These are phyloP conservation scores for Chaenogobius annularis DNA, from an alignment of 2,113 vertebrate genomes.

Conservation along the genomic window DNA sequence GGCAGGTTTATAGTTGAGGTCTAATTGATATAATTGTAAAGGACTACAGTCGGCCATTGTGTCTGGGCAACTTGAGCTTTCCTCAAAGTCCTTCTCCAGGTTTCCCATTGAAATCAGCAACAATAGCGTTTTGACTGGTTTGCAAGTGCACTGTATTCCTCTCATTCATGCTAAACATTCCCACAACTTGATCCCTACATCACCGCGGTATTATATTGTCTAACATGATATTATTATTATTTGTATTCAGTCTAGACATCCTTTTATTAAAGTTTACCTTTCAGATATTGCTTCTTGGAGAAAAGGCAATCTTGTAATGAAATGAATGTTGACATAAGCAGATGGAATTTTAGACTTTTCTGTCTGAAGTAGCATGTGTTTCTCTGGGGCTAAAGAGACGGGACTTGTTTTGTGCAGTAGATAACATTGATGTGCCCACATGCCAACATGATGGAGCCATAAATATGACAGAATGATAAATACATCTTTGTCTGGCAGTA, in stretches of 20 bases:
- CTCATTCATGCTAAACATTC: slow-evolving; percentile 21
- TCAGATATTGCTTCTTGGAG: background rate
- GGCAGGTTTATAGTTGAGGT: slow-evolving; percentile 17
- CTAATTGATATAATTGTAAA: slow-evolving; percentile 31
- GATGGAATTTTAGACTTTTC: background rate
- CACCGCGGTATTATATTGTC: background rate
- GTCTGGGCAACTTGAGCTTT: slow-evolving; percentile 43
- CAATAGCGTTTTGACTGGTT: slow-evolving; percentile 25
- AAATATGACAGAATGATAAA: slow-evolving; percentile 57
- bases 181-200: slow-evolving; percentile 19
- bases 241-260: background rate
- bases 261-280: background rate
- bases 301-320: slow-evolving; percentile 1
- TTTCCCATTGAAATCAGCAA: slow-evolving; percentile 25
- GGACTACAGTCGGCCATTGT: slow-evolving; percentile 12
- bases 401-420: slow-evolving; percentile 2
- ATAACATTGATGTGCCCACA: slow-evolving; percentile 25
- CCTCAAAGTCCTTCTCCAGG: slow-evolving; percentile 36
- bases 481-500: slow-evolving; percentile 13
- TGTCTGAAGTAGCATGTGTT: slow-evolving; percentile 20
- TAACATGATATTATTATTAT: background rate
- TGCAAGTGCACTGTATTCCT: slow-evolving; percentile 38
- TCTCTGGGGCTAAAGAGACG: slow-evolving; percentile 27
- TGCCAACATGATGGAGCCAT: slow-evolving; percentile 10
- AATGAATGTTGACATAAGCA: slow-evolving; percentile 9